Base-by-base conservation (phyloP, 1,140 invertebrate genomes). In the Diorhabda elongata region DNA sequence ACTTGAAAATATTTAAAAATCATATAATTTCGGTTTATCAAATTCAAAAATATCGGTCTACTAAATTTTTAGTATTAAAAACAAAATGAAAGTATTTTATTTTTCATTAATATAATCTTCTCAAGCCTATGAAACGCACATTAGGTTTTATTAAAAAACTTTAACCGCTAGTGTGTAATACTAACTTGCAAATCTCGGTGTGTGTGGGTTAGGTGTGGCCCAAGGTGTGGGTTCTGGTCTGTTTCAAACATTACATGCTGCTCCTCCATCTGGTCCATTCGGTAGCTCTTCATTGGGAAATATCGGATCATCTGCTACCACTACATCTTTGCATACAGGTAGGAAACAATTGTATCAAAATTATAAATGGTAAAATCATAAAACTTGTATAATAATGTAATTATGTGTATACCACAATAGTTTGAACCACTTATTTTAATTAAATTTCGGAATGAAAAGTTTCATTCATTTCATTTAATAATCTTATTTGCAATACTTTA, bases 251-350 rank as follows among this genome's bases (percentile, higher is more conserved):
- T 85, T 83, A 72, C 82, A 84, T 66, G 82, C 78, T 65, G 82
- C 78, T 68, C 81, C 79, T 45, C 78, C 80, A 70, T 83, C 83
- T 56, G 80, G 82, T 74, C 76, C 84, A 79, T 84, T 83, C 75
- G 83, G 83, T 74, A 85, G 83, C 79, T 83, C 80, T 67, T 83
- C 83, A 43, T 81, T 86, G 67, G 83, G 83, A 73, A 85, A 82
- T 74, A 85, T 86, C 77, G 85, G 85, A 71, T 85, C 84, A 66
- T 83, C 85, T 69, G 81, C 80, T 52, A 80, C 80, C 58, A 81
- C 77, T 57, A 80, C 78, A 61, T 80, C 79, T 61, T 73, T 81
- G 67, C 80, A 80, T 73, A 75, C 80, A 81, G 80, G 80, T 81
- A 80, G 69, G 64, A 67, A 52, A n/a, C 6, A 52, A 52, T 52